These are phyloP conservation scores for Neogobius melanostomus DNA, from an alignment of 2,113 vertebrate species.

Conservation along the genomic window DNA sequence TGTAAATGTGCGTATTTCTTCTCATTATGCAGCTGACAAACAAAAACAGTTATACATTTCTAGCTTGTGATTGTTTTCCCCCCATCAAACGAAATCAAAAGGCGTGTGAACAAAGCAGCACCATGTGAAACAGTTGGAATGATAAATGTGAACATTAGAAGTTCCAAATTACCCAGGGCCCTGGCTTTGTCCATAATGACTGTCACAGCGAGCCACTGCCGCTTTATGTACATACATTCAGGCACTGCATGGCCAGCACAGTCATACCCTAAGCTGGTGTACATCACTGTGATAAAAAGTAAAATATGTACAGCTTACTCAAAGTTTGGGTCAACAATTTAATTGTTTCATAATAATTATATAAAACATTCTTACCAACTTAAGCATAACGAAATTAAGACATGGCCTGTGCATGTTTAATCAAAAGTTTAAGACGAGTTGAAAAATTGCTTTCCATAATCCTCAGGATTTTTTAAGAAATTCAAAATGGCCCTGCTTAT, in stretches of 20 bases:
- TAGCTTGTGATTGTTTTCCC: background rate
- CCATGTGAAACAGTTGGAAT: background rate
- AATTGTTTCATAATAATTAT: too few relatives aligned
- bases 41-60: conserved; percentile 1
- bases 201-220: background rate
- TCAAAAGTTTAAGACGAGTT: too few relatives aligned
- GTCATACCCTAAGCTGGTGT: background rate
- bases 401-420: too few relatives aligned
- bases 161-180: background rate
- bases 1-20: background rate
- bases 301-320: background rate
- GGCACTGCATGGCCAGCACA: background rate
- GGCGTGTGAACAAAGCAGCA: background rate
- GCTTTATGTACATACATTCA: background rate
- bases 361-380: too few relatives aligned
- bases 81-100: conserved; percentile 5
- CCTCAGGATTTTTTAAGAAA: too few relatives aligned
- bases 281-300: background rate
- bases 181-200: conserved; percentile 9
- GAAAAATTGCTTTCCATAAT: too few relatives aligned
- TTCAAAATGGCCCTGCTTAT: too few relatives aligned
- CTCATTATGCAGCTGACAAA: background rate
- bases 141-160: conserved; percentile 9
- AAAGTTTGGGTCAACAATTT: too few relatives aligned
- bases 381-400: too few relatives aligned